A percentile compares a stretch with the other conserved stretches of the same genome.
These are phyloP conservation scores for Xenops minutus DNA, from an alignment of 2,797 vertebrate species.

Conservation along the genomic window DNA sequence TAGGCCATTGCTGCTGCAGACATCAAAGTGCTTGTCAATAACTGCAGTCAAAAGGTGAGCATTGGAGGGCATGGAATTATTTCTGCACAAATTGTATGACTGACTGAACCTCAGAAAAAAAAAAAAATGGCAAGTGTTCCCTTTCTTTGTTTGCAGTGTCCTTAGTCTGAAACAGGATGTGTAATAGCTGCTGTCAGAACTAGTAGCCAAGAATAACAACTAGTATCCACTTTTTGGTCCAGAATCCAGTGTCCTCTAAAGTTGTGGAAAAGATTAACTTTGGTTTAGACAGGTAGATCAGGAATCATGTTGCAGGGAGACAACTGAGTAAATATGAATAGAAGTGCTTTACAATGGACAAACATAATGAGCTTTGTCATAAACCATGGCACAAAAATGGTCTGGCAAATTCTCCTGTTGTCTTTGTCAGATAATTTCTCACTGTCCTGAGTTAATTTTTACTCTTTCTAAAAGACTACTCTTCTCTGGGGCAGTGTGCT, in stretches of 20 bases:
- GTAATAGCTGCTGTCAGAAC: background rate
- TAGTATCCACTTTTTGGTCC: rapidly evolving
- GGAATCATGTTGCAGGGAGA: background rate
- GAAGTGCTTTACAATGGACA: background rate
- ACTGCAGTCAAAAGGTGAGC: background rate
- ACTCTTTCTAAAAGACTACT: background rate
- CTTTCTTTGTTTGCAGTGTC: background rate
- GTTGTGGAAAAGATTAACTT: background rate
- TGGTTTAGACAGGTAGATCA: background rate
- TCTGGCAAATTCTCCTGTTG: background rate
- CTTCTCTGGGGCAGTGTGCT: background rate
- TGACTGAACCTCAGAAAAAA: background rate
- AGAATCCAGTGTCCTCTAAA: background rate
- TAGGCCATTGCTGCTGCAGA: background rate
- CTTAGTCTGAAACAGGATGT: background rate
- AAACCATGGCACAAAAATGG: background rate
- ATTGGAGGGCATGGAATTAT: background rate
- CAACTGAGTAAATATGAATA: background rate
- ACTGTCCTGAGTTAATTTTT: background rate
- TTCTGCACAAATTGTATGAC: background rate
- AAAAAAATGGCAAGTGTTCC: rapidly evolving
- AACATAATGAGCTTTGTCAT: background rate
- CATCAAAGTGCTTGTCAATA: background rate
- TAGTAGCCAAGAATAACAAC: background rate
- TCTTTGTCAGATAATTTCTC: background rate